Evolutionary conservation across 2,888 invertebrate species (phyloP).

Genomic region (Dusona sp.): DNA sequence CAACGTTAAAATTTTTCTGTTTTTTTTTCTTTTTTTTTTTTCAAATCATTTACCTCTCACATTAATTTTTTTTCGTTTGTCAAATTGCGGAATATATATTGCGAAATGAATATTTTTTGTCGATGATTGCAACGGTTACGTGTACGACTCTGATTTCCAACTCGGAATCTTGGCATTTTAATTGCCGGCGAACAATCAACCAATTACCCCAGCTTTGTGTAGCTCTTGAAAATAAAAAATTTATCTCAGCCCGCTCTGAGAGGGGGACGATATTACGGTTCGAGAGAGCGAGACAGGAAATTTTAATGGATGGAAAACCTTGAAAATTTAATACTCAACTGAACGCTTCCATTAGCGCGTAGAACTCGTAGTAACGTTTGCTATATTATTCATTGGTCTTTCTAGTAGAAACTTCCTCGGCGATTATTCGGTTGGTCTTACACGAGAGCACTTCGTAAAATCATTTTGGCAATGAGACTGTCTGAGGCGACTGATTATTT

Average conservation of each 20-base stretch:
- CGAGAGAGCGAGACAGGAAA: not conserved
- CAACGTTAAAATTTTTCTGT: not conserved
- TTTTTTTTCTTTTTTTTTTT: not conserved
- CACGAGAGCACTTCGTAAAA: conserved; percentile 54
- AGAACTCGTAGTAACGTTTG: conserved; percentile 38
- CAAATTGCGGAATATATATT: not conserved
- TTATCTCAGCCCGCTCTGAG: not conserved
- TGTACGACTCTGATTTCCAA: not conserved
- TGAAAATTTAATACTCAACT: conserved; percentile 61
- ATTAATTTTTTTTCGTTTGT: not conserved
- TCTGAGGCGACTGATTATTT: conserved; percentile 41
- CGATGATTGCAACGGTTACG: not conserved
- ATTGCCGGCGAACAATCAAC: conserved; percentile 18
- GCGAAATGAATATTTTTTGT: not conserved
- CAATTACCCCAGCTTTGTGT: not conserved
- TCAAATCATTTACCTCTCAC: not conserved
- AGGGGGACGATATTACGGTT: not conserved
- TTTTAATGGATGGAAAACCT: conserved; percentile 43
- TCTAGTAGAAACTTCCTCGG: conserved; percentile 38
- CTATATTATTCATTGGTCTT: conserved; percentile 61
- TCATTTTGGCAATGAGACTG: conserved; percentile 59
- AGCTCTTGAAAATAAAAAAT: conserved; percentile 7
- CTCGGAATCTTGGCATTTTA: not conserved
- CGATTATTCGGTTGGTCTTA: conserved; percentile 45
- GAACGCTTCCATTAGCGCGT: conserved; percentile 63